Percentiles rank a stretch among this genome's conserved stretches.
These are phyloP conservation scores for Oreochromis spilurus DNA, from an alignment of 2,113 vertebrate genomes.

Conservation along the genomic window DNA sequence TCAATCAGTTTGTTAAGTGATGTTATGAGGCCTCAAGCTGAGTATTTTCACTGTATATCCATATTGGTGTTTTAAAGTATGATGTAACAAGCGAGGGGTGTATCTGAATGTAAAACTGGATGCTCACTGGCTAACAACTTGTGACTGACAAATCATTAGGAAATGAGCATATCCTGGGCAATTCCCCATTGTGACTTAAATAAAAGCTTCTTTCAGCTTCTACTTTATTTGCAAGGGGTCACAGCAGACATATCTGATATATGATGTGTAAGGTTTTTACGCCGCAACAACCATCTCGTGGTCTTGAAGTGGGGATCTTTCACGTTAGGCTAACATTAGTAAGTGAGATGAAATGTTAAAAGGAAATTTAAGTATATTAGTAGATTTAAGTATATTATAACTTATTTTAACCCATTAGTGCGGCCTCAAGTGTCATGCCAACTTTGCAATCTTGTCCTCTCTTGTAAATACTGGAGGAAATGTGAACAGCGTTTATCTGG, in stretches of 20 bases:
- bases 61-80: neutral
- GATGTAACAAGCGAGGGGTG: neutral
- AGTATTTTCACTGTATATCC: neutral
- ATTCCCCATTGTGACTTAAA: neutral
- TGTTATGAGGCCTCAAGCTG: neutral
- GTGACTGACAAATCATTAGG: neutral
- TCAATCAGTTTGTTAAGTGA: neutral
- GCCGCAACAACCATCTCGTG: neutral
- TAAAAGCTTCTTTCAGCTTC: neutral
- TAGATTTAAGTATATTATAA: neutral
- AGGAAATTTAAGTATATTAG: neutral
- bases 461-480: neutral
- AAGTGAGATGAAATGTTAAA: neutral
- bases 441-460: neutral
- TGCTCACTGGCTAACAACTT: neutral
- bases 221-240: neutral
- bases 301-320: neutral
- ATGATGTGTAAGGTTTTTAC: neutral
- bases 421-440: neutral
- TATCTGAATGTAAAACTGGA: neutral
- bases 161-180: neutral
- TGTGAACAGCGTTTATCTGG: neutral
- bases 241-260: neutral
- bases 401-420: neutral
- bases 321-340: neutral